Evolutionary conservation across 2,888 invertebrate genomes (phyloP).

Genomic region (Heliconius cydno): DNA sequence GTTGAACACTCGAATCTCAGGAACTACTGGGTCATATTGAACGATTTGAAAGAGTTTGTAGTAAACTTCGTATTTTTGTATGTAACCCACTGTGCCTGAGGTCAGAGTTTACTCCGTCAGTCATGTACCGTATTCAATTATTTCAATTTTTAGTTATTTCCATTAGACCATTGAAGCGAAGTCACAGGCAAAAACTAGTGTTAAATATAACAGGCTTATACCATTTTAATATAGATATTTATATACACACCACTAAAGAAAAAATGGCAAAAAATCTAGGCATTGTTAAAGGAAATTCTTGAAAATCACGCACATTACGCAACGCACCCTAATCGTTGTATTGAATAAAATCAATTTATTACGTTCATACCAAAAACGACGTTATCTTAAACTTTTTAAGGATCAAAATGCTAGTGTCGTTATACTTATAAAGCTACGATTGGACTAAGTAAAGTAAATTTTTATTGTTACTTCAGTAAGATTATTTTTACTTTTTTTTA

Average conservation of each 20-base stretch:
- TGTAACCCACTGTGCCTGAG: no score
- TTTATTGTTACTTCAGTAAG: background rate
- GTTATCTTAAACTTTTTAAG: background rate
- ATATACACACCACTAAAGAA: background rate
- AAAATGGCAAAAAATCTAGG: constrained; percentile 1
- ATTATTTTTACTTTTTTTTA: background rate
- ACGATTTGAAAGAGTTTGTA: no score
- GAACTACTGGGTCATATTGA: no score
- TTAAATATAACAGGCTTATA: no score
- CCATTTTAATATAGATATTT: background rate
- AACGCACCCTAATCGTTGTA: constrained; percentile 11
- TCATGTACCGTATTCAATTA: no score
- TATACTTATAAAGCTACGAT: background rate
- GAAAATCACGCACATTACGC: constrained; percentile 26
- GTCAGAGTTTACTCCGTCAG: no score
- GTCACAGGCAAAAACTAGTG: no score
- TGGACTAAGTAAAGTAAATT: background rate
- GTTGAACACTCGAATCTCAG: no score
- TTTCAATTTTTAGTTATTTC: no score
- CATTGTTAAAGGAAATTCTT: constrained; percentile 1
- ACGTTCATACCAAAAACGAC: background rate
- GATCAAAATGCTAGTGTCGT: background rate
- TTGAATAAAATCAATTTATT: constrained; percentile 23
- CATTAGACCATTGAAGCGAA: no score
- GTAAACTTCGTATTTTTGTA: no score